Evolutionary conservation across 1,140 invertebrate species (phyloP), one percentile per base, ranked within the genome.

Genomic region (Drosophila paulistorum): DNA sequence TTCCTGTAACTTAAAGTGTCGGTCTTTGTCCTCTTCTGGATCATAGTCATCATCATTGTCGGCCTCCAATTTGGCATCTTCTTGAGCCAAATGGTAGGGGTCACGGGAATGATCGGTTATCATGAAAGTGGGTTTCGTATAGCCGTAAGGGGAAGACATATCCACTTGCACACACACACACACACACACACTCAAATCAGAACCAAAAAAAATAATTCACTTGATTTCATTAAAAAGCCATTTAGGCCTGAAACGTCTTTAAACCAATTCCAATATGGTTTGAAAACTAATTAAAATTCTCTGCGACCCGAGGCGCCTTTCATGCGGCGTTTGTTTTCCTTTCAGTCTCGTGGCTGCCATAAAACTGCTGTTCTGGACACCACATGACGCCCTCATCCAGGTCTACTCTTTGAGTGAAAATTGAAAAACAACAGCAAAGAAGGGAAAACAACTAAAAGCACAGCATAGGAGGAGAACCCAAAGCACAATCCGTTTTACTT

Each of bases 91-190:
- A 23, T 89, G 77, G 59, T 81, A 90, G 13, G 86, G 86, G 74
- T 90, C 76, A 1, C 58, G 66, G 37, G 73, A 77, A 58, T 90
- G 75, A 45, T 90, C 85, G n/a, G 86, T 90, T 59, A 90, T 90
- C 71, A 79, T 76, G 14, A 90, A 90, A 6, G 75, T 90, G 64
- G 86, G 81, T 51, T 86, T 90, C 5, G 41, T 71, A 17, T 90
- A 86, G 1, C 66, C 76, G 41, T 77, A 89, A 1, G 83, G 64
- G 3, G 76, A 42, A 30, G 83, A 79, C 83, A 86, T 86, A 67
- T 55, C 59, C 23, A 30, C 58, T 72, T 59, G 17, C 2, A 59
- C 33, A 59, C 35, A 11, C 10, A 51, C 37, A 48, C 26, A 30
- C 30, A 30, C 7, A 42, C 57, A 58, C 17, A 68, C 41, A 65